Evolutionary conservation across 2,888 invertebrate species (phyloP).

Genomic region (Tetrapedia diversipes): DNA sequence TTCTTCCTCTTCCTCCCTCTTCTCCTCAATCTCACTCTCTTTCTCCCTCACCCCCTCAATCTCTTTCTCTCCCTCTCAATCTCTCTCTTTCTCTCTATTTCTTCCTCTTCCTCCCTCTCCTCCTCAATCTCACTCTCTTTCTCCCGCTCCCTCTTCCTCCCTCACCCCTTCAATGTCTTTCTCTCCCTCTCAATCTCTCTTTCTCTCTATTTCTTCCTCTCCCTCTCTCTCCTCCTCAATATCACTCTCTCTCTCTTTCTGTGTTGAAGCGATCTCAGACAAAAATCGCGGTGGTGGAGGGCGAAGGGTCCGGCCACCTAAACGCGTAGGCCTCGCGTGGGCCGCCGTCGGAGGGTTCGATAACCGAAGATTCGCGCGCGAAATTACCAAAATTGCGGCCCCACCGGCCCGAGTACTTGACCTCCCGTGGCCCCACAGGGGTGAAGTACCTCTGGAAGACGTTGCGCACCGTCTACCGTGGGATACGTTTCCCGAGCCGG

Average conservation of each 20-base stretch:
- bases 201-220: neutral
- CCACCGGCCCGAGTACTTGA: slow-evolving; percentile 67
- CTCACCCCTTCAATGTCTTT: too few species aligned
- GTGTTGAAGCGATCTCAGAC: slow-evolving; percentile 1
- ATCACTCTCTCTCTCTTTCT: too few species aligned
- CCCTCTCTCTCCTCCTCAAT: neutral
- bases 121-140: too few species aligned
- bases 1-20: neutral
- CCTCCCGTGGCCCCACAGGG: slow-evolving; percentile 59
- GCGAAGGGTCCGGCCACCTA: slow-evolving; percentile 43
- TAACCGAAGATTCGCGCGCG: slow-evolving; percentile 65
- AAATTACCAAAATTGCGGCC: slow-evolving; percentile 76
- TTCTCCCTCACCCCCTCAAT: neutral
- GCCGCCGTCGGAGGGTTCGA: slow-evolving; percentile 65
- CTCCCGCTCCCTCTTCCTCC: neutral
- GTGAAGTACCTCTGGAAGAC: slow-evolving; percentile 20
- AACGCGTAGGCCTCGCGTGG: slow-evolving; percentile 59
- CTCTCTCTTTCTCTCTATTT: too few species aligned
- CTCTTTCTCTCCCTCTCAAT: neutral
- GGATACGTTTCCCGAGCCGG: slow-evolving; percentile 50
- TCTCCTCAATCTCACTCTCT: too few species aligned
- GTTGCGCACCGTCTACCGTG: slow-evolving; percentile 53
- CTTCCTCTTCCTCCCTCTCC: neutral
- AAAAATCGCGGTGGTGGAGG: slow-evolving; percentile 34
- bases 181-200: too few species aligned